These are phyloP conservation scores for Nemotelus nigrinus DNA, from an alignment of 2,888 invertebrate species.

Conservation along the genomic window DNA sequence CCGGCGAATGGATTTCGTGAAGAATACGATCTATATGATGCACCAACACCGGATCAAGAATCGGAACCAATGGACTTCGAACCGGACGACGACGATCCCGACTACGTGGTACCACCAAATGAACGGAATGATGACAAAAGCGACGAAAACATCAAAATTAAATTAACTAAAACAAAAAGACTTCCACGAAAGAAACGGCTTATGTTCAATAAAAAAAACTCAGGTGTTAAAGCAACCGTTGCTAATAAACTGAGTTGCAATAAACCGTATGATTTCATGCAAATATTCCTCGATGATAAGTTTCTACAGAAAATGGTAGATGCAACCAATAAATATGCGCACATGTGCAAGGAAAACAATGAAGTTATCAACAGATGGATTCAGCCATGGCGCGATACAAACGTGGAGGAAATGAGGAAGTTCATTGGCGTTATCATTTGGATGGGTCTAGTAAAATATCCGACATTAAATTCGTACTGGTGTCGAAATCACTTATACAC, in stretches of 20 bases:
- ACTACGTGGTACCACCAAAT: neutral
- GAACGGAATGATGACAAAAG: neutral
- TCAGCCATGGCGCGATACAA: constrained; percentile 43
- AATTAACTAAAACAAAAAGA: neutral
- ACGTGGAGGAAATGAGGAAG: constrained; percentile 46
- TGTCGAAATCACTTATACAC: constrained; percentile 46
- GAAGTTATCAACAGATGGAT: constrained; percentile 21
- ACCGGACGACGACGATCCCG: constrained; percentile 9
- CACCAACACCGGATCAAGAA: neutral
- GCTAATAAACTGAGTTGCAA: neutral
- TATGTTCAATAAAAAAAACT: constrained; percentile 12
- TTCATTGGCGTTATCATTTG: constrained; percentile 48
- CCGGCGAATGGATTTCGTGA: neutral
- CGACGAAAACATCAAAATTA: neutral
- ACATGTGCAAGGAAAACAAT: constrained; percentile 25
- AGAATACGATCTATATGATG: neutral
- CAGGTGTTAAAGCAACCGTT: neutral
- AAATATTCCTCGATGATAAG: constrained; percentile 19
- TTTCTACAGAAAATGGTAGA: constrained; percentile 32
- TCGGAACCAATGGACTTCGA: neutral
- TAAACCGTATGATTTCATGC: constrained; percentile 30
- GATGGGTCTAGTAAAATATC: constrained; percentile 51
- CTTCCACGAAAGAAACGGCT: neutral
- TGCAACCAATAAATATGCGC: constrained; percentile 28
- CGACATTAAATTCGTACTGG: constrained; percentile 47